Evolutionary conservation across 2,113 vertebrate genomes (phyloP), one percentile per base, ranked within the genome.

Genomic region (Polyodon spathula): DNA sequence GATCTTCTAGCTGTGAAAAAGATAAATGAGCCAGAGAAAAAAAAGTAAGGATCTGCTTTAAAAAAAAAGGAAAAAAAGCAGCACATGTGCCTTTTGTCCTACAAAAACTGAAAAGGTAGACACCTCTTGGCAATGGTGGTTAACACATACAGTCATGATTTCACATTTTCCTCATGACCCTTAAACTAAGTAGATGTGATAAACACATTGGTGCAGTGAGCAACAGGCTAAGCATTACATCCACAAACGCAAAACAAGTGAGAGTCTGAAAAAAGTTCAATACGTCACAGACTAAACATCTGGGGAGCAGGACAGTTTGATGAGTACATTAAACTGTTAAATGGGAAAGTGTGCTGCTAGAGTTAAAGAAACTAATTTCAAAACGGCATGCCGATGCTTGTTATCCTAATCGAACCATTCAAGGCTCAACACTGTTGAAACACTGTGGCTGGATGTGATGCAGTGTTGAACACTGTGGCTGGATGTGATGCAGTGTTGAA

Each of bases 191-290:
- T 12, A 50, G 8, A 50, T n/a, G n/a, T 50, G 46, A 50, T n/a
- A 50, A 50, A 50, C 11, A n/a, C 46, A 10, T 12, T 50, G 46
- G 46, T 14, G 46, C 46, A 11, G 46, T 50, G 46, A 50, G 46
- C n/a, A 50, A 50, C n/a, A 12, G 46, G 46, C 46, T 50, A 50
- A 50, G 46, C n/a, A 50, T 50, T 43, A 10, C 42, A 43, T 43
- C 42, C 46, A 50, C 46, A 50, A 50, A 14, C 46, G n/a, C 5
- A 50, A 50, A n/a, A n/a, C 46, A 50, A 50, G 46, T 50, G 46
- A 50, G n/a, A 50, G 7, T n/a, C n/a, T 50, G 46, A 50, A 50
- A 1, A n/a, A 12, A 50, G 4, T 12, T 50, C 46, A 12, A n/a
- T 12, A 1, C n/a, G 46, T 10, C 11, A 12, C 8, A 50, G 8